Base-by-base conservation (phyloP, 2,797 vertebrate species). In the Acipenser ruthenus region DNA sequence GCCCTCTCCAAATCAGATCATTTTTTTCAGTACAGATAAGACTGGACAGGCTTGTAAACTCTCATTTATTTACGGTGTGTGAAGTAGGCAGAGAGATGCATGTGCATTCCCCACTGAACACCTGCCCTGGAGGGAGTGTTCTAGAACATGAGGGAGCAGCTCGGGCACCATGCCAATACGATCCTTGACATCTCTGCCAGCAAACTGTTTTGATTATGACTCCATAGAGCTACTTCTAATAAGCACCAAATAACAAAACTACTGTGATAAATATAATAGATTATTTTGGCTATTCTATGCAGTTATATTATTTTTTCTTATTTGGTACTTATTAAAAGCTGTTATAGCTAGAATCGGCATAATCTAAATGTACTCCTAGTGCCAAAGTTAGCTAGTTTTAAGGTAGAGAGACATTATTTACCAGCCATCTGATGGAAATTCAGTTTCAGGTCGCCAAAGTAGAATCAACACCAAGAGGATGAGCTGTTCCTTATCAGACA, bases 11-110 rank as follows among this genome's bases (percentile, higher is more conserved):
- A 76, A 83, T 74, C 87, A 83, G 82, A 89, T 68, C 72, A 83
- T 87, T 79, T 77, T 85, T 87, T 84, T 37, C 81, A 88, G 88
- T 84, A 84, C 86, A 89, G 83, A 86, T 89, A 85, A 80, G 85
- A 85, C 88, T 89, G 89, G 89, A 87, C 87, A 84, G 88, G 88
- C 89, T 88, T 87, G 83, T 88, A 85, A 90, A 90, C 89, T 88
- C 89, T 88, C 89, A 87, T 88, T 90, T 89, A 90, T 86, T 82
- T 62, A 70, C 87, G 72, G 87, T 86, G 87, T 82, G 72, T 88
- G 86, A 82, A 77, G 82, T 78, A 58, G 6, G 10, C 12, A 58
- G 12, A 13, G 2, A n/a, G 55, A 4, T 58, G 12, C 12, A 58
- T 13, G 55, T 58, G 55, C 12, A 58, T 58, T 58, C 12, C 5